Evolutionary conservation across 1,140 invertebrate genomes (phyloP).

Genomic region (Drosophila neocordata): DNA sequence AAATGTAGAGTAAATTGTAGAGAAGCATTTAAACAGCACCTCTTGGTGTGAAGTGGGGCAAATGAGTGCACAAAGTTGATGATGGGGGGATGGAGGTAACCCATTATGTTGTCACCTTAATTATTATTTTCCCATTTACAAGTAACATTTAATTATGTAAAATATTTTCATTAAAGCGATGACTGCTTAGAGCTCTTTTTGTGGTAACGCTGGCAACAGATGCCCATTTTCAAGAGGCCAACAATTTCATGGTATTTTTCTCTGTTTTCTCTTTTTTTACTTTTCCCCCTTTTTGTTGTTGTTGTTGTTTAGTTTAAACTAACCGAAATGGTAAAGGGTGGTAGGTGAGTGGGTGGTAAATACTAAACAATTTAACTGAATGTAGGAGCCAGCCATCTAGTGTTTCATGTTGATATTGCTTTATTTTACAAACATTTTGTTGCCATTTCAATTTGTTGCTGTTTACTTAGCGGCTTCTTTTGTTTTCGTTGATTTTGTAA

Average conservation of each 20-base stretch:
- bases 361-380: no score
- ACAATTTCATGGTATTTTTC: background rate
- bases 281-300: background rate
- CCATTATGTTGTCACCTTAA: conserved; percentile 25
- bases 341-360: no score
- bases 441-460: conserved; percentile 17
- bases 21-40: background rate
- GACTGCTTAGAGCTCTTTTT: background rate
- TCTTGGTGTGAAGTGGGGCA: background rate
- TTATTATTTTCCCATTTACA: conserved; percentile 27
- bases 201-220: background rate
- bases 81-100: background rate
- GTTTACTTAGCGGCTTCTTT: conserved; percentile 21
- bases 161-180: conserved; percentile 23
- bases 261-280: background rate
- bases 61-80: background rate
- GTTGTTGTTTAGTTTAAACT: background rate
- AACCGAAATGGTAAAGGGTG: background rate
- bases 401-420: conserved; percentile 6
- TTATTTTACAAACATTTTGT: conserved; percentile 19
- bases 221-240: background rate
- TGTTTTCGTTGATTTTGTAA: conserved; percentile 25
- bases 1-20: background rate
- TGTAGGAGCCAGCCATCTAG: background rate
- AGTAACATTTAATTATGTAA: conserved; percentile 27